phyloP scores from a whole-genome alignment of 2,888 invertebrate species.

The Choristoneura rosaceana region DNA sequence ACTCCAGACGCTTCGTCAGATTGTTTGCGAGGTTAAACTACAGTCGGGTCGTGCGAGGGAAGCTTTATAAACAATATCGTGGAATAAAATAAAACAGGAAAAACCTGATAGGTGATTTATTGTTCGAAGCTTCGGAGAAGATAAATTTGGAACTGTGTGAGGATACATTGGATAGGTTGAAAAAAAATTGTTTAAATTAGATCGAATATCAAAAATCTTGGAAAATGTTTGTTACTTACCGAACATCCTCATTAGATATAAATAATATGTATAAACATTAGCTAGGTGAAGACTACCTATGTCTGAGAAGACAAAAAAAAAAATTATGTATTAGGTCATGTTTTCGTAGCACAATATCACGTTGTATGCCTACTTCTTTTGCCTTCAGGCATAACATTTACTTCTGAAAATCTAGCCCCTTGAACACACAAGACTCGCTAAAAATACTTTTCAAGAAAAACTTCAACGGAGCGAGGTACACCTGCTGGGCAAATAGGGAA shows the following conservation, averaged over 20 bases:
- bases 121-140: not conserved
- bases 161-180: not conserved
- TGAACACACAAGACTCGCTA: slow-evolving; percentile 15
- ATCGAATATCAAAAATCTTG: too few relatives aligned
- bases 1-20: slow-evolving; percentile 33
- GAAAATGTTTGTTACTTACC: too few relatives aligned
- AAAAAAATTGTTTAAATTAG: not conserved
- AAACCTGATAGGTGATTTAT: not conserved
- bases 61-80: not conserved
- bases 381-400: not conserved
- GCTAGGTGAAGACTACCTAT: too few relatives aligned
- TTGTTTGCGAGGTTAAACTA: slow-evolving; percentile 7
- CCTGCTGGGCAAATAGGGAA: slow-evolving; percentile 39
- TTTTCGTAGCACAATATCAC: not conserved
- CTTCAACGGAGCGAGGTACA: slow-evolving; percentile 24
- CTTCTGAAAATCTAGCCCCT: slow-evolving; percentile 2
- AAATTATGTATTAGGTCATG: not conserved
- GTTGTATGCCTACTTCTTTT: not conserved
- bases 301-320: too few relatives aligned
- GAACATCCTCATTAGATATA: too few relatives aligned
- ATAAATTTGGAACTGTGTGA: not conserved
- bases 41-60: not conserved
- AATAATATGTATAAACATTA: too few relatives aligned
- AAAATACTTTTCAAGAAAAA: slow-evolving; percentile 26
- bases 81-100: not conserved